Evolutionary conservation across 35 echinoderm and acorn worm genomes (phyloP).

Genomic region (Holothuria glaberrima): DNA sequence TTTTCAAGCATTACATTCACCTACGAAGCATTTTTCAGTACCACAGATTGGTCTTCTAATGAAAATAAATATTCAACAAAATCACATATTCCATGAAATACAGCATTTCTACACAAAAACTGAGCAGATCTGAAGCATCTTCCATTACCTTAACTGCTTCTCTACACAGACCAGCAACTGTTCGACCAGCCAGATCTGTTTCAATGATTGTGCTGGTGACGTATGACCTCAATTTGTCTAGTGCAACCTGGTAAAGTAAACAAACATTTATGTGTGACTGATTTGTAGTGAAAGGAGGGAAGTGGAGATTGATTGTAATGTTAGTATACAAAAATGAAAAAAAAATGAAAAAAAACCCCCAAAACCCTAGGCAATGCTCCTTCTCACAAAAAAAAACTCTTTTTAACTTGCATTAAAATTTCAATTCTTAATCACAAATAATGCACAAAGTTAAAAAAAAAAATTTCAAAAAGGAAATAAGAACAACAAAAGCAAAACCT

Average conservation of each 20-base stretch:
- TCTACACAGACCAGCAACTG: constrained; percentile 80
- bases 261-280: not conserved
- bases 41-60: too few species aligned
- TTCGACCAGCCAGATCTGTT: constrained; percentile 90
- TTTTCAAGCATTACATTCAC: too few species aligned
- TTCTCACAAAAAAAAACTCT: too few species aligned
- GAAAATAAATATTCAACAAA: too few species aligned
- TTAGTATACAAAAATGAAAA: not conserved
- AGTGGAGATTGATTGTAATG: not conserved
- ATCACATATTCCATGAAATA: too few species aligned
- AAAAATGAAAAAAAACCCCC: too few species aligned
- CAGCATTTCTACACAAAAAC: too few species aligned
- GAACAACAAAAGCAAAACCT: too few species aligned
- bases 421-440: not conserved
- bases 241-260: constrained; percentile 69
- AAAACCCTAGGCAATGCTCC: too few species aligned
- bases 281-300: not conserved
- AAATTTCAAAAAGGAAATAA: too few species aligned
- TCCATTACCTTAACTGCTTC: constrained; percentile 76
- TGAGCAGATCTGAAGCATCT: not conserved
- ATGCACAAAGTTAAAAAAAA: too few species aligned
- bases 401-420: not conserved
- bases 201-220: constrained; percentile 74
- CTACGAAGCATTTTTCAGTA: too few species aligned
- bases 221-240: constrained; percentile 75